Conservation (phyloP, 2,888 invertebrate genomes). For the Sceliomorpha sp. region DNA sequence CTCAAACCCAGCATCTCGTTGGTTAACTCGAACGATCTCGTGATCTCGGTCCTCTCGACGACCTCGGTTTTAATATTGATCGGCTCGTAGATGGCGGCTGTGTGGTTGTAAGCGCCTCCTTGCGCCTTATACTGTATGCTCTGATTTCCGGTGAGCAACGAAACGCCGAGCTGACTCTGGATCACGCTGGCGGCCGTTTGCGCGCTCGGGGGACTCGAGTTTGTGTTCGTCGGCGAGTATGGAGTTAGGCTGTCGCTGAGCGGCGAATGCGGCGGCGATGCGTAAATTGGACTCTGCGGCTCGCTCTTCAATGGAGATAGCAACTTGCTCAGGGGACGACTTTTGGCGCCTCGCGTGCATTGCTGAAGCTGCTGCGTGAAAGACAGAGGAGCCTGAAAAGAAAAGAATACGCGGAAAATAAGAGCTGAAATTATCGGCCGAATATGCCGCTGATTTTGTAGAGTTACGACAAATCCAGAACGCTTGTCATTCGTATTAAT, state of each 20-base stretch:
- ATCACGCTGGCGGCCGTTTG: slow-evolving; percentile 77
- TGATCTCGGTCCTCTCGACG: slow-evolving; percentile 70
- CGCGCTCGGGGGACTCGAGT: slow-evolving; percentile 77
- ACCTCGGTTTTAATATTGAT: slow-evolving; percentile 75
- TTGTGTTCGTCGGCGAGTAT: slow-evolving; percentile 77
- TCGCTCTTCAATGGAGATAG: slow-evolving; percentile 84
- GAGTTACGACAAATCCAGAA: no score
- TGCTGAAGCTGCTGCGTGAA: slow-evolving; percentile 96
- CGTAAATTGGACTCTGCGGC: slow-evolving; percentile 88
- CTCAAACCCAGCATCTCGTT: slow-evolving; percentile 77
- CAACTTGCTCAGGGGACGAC: slow-evolving; percentile 84
- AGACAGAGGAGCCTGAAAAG: slow-evolving; percentile 85
- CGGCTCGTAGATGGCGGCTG: slow-evolving; percentile 75
- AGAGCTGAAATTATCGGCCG: no score
- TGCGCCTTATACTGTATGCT: slow-evolving; percentile 74
- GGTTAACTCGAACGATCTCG: slow-evolving; percentile 76
- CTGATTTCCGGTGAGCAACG: slow-evolving; percentile 73
- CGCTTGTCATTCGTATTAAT: no score
- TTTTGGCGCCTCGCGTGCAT: slow-evolving; percentile 86
- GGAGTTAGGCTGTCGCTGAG: slow-evolving; percentile 83
- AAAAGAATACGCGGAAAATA: no score
- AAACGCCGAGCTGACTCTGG: slow-evolving; percentile 77
- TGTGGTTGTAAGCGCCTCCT: slow-evolving; percentile 70
- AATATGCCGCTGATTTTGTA: no score
- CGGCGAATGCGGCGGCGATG: slow-evolving; percentile 89